phyloP scores from a whole-genome alignment of 2,113 vertebrate genomes.

The Acanthochromis polyacanthus region DNA sequence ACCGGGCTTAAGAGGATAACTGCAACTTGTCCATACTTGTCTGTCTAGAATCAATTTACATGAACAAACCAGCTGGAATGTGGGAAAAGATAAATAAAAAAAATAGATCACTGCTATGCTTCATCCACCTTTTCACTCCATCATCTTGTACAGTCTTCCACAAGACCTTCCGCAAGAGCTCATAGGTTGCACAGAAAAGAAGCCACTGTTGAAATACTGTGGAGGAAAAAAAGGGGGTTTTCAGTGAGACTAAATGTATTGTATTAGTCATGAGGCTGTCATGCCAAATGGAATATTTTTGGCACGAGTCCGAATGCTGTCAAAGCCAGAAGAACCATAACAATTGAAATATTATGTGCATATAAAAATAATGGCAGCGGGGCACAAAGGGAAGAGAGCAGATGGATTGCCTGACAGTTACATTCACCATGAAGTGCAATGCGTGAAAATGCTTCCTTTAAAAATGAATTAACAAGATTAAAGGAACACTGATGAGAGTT shows the following conservation, averaged over 20 bases:
- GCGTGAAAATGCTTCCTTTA: neutral
- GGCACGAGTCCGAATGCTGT: constrained; percentile 23
- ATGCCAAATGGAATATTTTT: constrained; percentile 43
- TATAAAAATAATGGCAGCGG: constrained; percentile 37
- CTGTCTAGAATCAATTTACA: neutral
- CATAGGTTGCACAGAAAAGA: constrained; percentile 18
- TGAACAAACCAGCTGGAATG: constrained; percentile 4
- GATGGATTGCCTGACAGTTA: constrained; percentile 12
- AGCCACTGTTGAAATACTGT: constrained; percentile 9
- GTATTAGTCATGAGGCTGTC: constrained; percentile 1
- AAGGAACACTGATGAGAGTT: constrained; percentile 5
- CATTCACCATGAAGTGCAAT: neutral
- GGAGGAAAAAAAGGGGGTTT: constrained; percentile 4
- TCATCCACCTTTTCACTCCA: neutral
- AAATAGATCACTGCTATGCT: no score
- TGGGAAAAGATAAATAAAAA: neutral
- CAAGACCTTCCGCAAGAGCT: constrained; percentile 7
- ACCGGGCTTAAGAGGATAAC: no score
- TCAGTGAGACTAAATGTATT: constrained; percentile 17
- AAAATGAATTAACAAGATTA: constrained; percentile 22
- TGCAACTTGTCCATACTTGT: neutral
- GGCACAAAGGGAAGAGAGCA: constrained; percentile 18
- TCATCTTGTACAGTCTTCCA: neutral
- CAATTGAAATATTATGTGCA: constrained; percentile 34
- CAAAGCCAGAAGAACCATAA: constrained; percentile 19